phyloP scores from a whole-genome alignment of 1,140 invertebrate species.

The Babylonia areolata region DNA sequence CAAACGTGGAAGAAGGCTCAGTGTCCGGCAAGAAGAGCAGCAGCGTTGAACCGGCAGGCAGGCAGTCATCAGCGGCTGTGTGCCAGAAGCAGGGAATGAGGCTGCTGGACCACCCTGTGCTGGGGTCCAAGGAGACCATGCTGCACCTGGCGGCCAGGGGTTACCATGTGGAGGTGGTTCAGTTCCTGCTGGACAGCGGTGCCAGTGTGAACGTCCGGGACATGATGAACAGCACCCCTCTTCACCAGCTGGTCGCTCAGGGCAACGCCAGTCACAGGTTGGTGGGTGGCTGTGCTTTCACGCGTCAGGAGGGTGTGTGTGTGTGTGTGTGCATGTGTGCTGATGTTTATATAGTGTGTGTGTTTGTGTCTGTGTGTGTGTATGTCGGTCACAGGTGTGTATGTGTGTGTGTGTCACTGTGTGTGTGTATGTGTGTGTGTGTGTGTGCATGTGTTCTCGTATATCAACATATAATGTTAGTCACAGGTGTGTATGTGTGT shows the following conservation, averaged over 20 bases:
- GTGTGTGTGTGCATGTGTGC: too few species aligned
- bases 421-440: background rate
- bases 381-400: background rate
- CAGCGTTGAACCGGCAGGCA: too few species aligned
- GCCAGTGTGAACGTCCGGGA: background rate
- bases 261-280: background rate
- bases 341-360: too few species aligned
- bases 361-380: background rate
- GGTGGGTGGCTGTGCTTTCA: background rate
- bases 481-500: too few species aligned
- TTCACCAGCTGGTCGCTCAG: background rate
- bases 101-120: background rate
- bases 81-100: background rate
- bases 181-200: background rate
- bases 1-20: background rate
- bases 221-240: constrained; percentile 2
- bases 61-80: too few species aligned
- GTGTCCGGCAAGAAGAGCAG: background rate
- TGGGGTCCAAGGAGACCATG: background rate
- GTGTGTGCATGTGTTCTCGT: background rate
- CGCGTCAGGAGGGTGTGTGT: too few species aligned
- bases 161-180: background rate
- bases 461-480: too few species aligned
- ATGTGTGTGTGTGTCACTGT: background rate
- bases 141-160: background rate